Evolutionary conservation across 1,140 invertebrate species (phyloP).

Genomic region (Scaptomyza graminum): DNA sequence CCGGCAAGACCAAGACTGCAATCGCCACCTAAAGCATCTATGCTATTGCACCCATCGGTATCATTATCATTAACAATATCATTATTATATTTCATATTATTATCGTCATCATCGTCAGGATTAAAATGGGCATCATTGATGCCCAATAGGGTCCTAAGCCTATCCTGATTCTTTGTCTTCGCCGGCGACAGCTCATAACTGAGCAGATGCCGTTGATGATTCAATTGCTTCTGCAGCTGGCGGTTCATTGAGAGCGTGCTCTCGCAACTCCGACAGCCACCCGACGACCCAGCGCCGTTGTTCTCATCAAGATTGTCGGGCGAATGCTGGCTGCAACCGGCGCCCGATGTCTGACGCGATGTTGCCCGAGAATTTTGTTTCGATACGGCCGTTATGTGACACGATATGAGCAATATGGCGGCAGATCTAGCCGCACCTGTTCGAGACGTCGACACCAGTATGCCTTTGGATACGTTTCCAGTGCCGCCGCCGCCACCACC

Average conservation of each 20-base stretch:
- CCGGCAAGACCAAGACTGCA: conserved; percentile 28
- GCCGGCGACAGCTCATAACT: conserved; percentile 82
- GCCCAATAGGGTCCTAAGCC: conserved; percentile 83
- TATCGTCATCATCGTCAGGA: conserved; percentile 55
- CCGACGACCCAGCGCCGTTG: conserved; percentile 44
- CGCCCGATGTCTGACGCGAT: conserved; percentile 80
- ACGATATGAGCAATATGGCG: conserved; percentile 95
- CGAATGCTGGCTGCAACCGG: conserved; percentile 81
- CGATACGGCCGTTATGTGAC: conserved; percentile 87
- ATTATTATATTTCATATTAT: conserved; percentile 23
- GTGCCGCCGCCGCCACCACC: conserved; percentile 29
- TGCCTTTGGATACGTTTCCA: conserved; percentile 84
- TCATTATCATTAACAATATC: conserved; percentile 33
- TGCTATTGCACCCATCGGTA: conserved; percentile 78
- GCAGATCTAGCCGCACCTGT: conserved; percentile 94
- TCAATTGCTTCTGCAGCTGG: conserved; percentile 83
- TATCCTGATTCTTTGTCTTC: conserved; percentile 82
- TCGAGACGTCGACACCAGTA: conserved; percentile 89
- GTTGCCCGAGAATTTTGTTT: conserved; percentile 78
- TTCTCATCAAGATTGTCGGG: conserved; percentile 79
- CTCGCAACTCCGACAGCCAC: conserved; percentile 81
- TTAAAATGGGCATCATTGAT: conserved; percentile 78
- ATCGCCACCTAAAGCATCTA: conserved; percentile 61
- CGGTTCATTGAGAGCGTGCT: conserved; percentile 82
- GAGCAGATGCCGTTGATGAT: conserved; percentile 82